Base-by-base conservation (phyloP, 2,888 invertebrate species). In the Stenurella melanura region DNA sequence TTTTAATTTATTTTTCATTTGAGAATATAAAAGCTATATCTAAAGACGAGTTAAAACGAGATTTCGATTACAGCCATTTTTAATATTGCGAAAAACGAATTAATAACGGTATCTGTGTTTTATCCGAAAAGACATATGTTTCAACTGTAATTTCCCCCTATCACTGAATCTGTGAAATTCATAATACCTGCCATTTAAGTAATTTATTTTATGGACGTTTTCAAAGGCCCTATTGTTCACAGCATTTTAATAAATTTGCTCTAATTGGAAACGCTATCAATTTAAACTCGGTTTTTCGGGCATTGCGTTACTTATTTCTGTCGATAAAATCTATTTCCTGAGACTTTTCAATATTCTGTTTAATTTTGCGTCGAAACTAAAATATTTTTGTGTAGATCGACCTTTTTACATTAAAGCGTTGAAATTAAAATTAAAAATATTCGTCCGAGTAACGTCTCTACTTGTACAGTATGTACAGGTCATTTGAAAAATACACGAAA, bases 211-310 rank as follows among this genome's bases (percentile, higher is more conserved):
- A 42, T 66, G 38, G 18, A 42, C 42, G 42, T 42, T 38, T 18
- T 18, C 50, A 66, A 66, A 42, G 9, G 34, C 9, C 19, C 21
- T 66, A 21, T 66, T 64, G 64, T 57, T 42, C 64, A 34, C 64
- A 64, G 64, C 17, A 64, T 34, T 64, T 38, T 19, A 19, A 42
- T 38, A 66, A 11, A 66, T 19, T 38, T 66, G 19, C 42, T 19
- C 42, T 19, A 38, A 38, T 42, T 66, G 42, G 66, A 38, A 66
- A 50, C 9, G 7, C 66, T 19, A 66, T 66, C 66, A 7, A 50
- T 66, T 21, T 21, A 5, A 58, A 9, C 21, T 50, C 50, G n/a
- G 50, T 50, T 50, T 50, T 17, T 50, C 42, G 42, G 42, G 42
- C 42, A 15, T 42, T 42, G 12, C 42, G 15, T 42, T 9, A 12